phyloP scores from a whole-genome alignment of 2,797 vertebrate species.

The Tokudaia muenninki region DNA sequence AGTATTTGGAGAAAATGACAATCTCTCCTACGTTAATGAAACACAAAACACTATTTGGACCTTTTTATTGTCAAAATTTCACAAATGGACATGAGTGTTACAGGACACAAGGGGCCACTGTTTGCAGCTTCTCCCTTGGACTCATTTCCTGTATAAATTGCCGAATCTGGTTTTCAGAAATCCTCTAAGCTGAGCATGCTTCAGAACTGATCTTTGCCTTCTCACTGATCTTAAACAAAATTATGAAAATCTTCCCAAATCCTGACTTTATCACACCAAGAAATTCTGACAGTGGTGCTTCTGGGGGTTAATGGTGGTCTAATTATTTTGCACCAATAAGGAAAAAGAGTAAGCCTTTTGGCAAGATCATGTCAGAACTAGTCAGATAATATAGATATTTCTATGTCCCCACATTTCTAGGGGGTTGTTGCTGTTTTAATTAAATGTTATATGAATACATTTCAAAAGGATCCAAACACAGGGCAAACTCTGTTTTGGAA shows the following conservation, averaged over 20 bases:
- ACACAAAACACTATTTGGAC: conserved; percentile 36
- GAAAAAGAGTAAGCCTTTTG: conserved; percentile 82
- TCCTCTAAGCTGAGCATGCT: conserved; percentile 63
- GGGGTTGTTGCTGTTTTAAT: conserved; percentile 86
- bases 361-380: conserved; percentile 82
- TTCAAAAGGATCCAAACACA: conserved; percentile 89
- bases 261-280: conserved; percentile 75
- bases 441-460: conserved; percentile 90
- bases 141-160: conserved; percentile 46
- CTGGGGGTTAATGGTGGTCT: conserved; percentile 81
- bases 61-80: conserved; percentile 57
- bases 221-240: conserved; percentile 80
- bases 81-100: not conserved
- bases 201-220: conserved; percentile 79
- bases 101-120: not conserved
- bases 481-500: conserved; percentile 86
- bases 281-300: conserved; percentile 83
- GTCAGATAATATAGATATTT: conserved; percentile 83
- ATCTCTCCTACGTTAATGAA: conserved; percentile 24
- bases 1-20: conserved; percentile 34
- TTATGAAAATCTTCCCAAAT: conserved; percentile 79
- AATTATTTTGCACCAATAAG: conserved; percentile 85
- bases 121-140: conserved; percentile 24
- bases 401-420: conserved; percentile 83
- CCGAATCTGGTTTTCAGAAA: conserved; percentile 68